phyloP scores from a whole-genome alignment of 1,140 invertebrate genomes.

The Telenomus remus region DNA sequence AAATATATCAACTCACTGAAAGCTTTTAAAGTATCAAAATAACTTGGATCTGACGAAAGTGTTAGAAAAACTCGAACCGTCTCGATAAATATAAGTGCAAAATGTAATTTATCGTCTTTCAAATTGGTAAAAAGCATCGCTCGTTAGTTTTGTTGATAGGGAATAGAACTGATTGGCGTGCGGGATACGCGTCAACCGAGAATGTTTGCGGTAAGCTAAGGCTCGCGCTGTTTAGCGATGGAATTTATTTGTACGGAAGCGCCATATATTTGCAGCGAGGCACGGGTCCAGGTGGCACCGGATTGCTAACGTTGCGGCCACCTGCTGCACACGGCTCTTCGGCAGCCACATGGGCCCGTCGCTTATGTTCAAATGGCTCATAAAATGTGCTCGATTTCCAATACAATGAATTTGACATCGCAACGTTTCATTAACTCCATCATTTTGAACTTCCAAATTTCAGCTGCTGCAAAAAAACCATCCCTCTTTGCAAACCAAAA shows the following conservation, averaged over 20 bases:
- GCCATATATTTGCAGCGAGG: constrained; percentile 29
- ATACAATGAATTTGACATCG: constrained; percentile 26
- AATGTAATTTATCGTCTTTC: too few relatives aligned
- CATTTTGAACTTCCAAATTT: not conserved
- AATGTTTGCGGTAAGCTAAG: constrained; percentile 1
- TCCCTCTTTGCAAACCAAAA: not conserved
- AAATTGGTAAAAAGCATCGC: too few relatives aligned
- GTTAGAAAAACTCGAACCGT: too few relatives aligned
- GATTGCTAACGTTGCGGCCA: constrained; percentile 50
- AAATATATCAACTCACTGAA: too few relatives aligned
- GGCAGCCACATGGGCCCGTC: constrained; percentile 46
- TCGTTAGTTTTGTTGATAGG: not conserved
- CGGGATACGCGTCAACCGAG: constrained; percentile 9
- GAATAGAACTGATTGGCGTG: not conserved
- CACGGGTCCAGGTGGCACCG: constrained; percentile 50
- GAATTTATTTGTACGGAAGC: constrained; percentile 54
- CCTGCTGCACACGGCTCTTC: constrained; percentile 50
- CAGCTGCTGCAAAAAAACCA: not conserved
- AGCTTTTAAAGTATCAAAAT: too few relatives aligned
- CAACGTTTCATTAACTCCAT: constrained; percentile 29
- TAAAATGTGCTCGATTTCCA: constrained; percentile 34
- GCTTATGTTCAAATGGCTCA: constrained; percentile 24
- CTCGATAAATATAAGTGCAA: too few relatives aligned
- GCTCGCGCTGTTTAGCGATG: constrained; percentile 30
- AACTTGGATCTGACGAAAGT: too few relatives aligned